These are phyloP conservation scores for Drosophila auraria DNA, from an alignment of 1,140 invertebrate genomes.

Conservation along the genomic window DNA sequence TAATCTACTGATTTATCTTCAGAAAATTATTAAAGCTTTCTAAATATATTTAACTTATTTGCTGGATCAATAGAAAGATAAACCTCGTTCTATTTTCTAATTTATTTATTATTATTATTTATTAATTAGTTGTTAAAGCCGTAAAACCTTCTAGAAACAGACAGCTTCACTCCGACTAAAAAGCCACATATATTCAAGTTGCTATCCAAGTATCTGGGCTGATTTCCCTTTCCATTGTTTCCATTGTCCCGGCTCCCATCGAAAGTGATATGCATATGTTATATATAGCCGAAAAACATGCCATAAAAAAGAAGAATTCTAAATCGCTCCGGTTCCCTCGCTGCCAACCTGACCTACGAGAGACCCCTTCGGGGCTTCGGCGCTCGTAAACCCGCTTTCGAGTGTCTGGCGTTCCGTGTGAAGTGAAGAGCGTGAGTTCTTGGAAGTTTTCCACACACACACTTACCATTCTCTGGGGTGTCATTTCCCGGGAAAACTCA, in stretches of 20 bases:
- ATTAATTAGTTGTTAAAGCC: background rate
- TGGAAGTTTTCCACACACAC: slow-evolving; percentile 31
- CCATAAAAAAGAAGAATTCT: slow-evolving; percentile 32
- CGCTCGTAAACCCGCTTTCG: slow-evolving; percentile 34
- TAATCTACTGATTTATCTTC: too few relatives aligned
- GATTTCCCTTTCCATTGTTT: slow-evolving; percentile 30
- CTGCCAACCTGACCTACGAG: slow-evolving; percentile 35
- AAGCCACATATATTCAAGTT: slow-evolving; percentile 7
- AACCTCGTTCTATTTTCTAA: background rate
- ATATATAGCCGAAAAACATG: slow-evolving; percentile 8
- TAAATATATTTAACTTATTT: too few relatives aligned
- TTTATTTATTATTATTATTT: too few relatives aligned
- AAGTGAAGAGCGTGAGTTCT: slow-evolving; percentile 25
- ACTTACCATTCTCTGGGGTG: slow-evolving; percentile 42
- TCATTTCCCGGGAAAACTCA: slow-evolving; percentile 55
- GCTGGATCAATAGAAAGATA: background rate
- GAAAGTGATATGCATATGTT: slow-evolving; percentile 16
- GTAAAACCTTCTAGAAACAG: background rate
- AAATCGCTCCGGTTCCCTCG: slow-evolving; percentile 39
- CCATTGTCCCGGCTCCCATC: slow-evolving; percentile 6
- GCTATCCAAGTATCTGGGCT: background rate
- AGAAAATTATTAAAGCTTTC: too few relatives aligned
- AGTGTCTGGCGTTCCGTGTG: slow-evolving; percentile 4
- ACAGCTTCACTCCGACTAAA: background rate
- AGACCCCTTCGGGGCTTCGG: slow-evolving; percentile 13